Conservation (phyloP, 2,797 vertebrate genomes). For the Orientallactaga sibirica region DNA sequence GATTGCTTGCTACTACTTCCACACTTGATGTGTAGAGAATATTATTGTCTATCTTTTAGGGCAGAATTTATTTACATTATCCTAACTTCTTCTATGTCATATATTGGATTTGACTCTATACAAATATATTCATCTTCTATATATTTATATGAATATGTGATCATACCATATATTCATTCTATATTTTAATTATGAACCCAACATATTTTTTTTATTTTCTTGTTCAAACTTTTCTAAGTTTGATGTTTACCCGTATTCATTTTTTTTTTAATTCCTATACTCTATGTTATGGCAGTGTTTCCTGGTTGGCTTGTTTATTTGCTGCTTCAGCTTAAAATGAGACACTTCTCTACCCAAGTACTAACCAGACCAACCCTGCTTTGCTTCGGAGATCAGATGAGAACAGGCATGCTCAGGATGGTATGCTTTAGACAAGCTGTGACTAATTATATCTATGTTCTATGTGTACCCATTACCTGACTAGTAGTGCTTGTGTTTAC, state of each 20-base stretch:
- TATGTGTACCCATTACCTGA: neutral
- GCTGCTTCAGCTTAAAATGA: no score
- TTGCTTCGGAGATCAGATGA: no score
- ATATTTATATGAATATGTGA: neutral
- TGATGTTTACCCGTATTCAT: neutral
- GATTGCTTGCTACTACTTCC: neutral
- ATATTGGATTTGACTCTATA: neutral
- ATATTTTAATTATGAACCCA: neutral
- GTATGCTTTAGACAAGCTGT: no score
- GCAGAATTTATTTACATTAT: neutral
- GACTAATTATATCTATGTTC: neutral
- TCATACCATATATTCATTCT: neutral
- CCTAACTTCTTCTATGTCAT: neutral
- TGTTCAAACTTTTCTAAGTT: neutral
- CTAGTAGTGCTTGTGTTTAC: neutral
- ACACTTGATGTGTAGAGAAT: neutral
- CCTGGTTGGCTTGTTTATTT: no score
- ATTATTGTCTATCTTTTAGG: neutral
- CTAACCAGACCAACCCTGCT: no score
- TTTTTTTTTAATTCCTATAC: neutral
- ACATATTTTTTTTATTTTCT: neutral
- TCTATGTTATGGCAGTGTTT: no score
- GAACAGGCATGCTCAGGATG: no score
- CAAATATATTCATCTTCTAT: neutral
- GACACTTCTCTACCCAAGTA: no score